Evolutionary conservation across 2,113 vertebrate genomes (phyloP).

Genomic region (Bolborhynchus lineola): DNA sequence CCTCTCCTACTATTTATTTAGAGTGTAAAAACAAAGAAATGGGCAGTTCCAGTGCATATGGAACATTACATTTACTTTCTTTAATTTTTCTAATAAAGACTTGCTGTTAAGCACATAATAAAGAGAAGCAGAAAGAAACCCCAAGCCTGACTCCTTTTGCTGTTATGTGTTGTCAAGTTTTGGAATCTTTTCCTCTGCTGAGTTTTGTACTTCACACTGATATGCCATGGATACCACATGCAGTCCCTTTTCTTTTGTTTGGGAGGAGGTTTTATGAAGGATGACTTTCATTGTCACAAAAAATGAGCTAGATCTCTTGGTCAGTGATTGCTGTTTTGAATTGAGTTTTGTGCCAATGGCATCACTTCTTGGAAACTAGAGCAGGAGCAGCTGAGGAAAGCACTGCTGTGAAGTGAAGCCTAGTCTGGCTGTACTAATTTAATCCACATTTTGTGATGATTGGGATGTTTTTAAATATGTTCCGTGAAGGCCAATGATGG

Average conservation of each 20-base stretch:
- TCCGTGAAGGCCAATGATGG: slow-evolving; percentile 7
- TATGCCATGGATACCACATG: neutral
- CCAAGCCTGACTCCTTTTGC: neutral
- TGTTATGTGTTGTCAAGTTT: neutral
- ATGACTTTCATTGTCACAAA: neutral
- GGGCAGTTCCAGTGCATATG: neutral
- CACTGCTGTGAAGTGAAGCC: neutral
- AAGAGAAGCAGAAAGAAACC: neutral
- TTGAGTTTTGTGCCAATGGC: neutral
- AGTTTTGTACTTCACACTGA: neutral
- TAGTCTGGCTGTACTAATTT: slow-evolving; percentile 29
- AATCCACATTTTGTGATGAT: neutral
- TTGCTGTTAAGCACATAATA: neutral
- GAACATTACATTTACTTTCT: neutral
- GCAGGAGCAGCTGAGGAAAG: slow-evolving; percentile 9
- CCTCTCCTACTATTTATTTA: neutral
- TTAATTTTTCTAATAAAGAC: slow-evolving; percentile 31
- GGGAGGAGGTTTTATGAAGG: neutral
- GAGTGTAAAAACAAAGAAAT: neutral
- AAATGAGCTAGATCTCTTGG: neutral
- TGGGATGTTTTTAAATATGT: slow-evolving; percentile 12
- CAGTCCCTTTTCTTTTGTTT: neutral
- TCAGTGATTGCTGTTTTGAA: neutral
- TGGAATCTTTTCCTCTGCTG: neutral
- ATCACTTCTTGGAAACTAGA: slow-evolving; percentile 23